These are phyloP conservation scores for Brachionus paranguensis DNA, from an alignment of 1,140 invertebrate genomes.

Conservation along the genomic window DNA sequence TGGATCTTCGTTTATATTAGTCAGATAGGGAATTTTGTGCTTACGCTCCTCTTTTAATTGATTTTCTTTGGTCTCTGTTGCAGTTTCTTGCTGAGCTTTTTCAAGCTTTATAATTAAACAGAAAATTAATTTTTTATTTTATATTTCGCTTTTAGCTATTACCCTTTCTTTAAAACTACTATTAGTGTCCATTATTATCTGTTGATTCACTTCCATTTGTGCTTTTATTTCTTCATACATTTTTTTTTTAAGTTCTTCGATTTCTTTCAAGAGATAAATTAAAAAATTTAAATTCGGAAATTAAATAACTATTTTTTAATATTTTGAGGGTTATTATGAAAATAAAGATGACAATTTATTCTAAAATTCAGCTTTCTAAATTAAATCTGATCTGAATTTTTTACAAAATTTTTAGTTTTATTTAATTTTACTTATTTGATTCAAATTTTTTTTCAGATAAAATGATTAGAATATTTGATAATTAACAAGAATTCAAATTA, in stretches of 20 bases:
- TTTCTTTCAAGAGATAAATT: conserved; percentile 44
- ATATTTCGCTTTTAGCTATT: neutral
- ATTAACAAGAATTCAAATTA: no score
- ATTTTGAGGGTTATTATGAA: no score
- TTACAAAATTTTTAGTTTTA: no score
- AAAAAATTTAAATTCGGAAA: neutral
- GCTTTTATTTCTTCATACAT: conserved; percentile 55
- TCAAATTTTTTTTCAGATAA: no score
- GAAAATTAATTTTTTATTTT: neutral
- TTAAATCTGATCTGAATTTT: no score
- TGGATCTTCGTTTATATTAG: conserved; percentile 56
- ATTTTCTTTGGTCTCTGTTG: conserved; percentile 51
- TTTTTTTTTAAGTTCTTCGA: conserved; percentile 48
- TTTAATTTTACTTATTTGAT: no score
- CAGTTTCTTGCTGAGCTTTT: conserved; percentile 41
- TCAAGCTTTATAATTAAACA: neutral
- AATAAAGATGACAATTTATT: no score
- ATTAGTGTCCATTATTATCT: conserved; percentile 46
- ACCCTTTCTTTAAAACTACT: conserved; percentile 16
- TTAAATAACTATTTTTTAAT: neutral
- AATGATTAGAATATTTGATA: no score
- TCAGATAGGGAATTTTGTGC: conserved; percentile 47
- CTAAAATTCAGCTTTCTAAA: no score
- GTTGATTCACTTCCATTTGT: conserved; percentile 53
- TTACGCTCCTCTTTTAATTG: conserved; percentile 42